Percentiles rank a stretch among this genome's conserved stretches.
phyloP scores from a whole-genome alignment of 2,797 vertebrate species.

The Cygnus olor region DNA sequence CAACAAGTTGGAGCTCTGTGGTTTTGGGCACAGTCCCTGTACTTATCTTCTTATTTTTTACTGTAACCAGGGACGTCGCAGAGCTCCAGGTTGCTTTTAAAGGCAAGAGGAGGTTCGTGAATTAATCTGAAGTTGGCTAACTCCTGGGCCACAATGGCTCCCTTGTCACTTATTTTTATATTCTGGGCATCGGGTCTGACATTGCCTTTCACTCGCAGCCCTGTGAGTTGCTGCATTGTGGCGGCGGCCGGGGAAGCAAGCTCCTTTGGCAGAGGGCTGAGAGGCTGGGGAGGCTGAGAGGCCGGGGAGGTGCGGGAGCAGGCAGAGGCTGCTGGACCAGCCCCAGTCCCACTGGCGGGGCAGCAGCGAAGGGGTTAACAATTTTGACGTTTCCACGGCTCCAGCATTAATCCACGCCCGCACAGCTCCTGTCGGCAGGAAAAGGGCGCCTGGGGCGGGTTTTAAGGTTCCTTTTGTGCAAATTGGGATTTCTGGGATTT shows the following conservation, averaged over 20 bases:
- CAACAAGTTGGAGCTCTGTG: not conserved
- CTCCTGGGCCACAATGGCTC: slow-evolving; percentile 57
- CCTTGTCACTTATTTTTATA: slow-evolving; percentile 68
- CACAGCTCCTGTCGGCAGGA: not conserved
- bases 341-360: not conserved
- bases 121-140: slow-evolving; percentile 33
- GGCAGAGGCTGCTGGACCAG: slow-evolving; percentile 1
- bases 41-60: not conserved
- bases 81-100: slow-evolving; percentile 9
- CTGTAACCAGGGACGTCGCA: not conserved
- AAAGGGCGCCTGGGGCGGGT: not conserved
- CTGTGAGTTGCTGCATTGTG: slow-evolving; percentile 73
- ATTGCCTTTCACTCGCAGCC: slow-evolving; percentile 51
- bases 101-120: not conserved
- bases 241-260: slow-evolving; percentile 52
- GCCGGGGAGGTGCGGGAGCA: slow-evolving; percentile 9
- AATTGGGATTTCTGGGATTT: not conserved
- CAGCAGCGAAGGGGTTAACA: not conserved
- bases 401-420: rapidly evolving
- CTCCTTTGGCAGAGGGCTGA: slow-evolving; percentile 64
- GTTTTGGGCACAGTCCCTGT: rapidly evolving
- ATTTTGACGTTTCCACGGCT: not conserved
- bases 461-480: not conserved
- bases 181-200: slow-evolving; percentile 61
- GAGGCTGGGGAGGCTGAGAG: slow-evolving; percentile 27